phyloP scores from a whole-genome alignment of 2,113 vertebrate genomes.

The Xiphophorus hellerii region DNA sequence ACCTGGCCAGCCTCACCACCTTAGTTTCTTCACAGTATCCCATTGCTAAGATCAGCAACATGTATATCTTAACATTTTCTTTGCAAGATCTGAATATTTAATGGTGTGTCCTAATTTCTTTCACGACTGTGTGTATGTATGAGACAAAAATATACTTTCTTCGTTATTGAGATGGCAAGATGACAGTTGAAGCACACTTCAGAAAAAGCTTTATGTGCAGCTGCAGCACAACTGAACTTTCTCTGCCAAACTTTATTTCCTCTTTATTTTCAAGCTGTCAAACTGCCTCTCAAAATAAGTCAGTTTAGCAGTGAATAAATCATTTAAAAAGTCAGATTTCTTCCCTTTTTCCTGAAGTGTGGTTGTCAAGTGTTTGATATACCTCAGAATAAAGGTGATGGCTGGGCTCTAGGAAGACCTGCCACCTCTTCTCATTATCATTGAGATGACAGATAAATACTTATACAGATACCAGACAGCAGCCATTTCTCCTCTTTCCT shows the following conservation, averaged over 20 bases:
- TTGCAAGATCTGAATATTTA: background rate
- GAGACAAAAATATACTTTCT: background rate
- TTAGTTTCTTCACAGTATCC: background rate
- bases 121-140: background rate
- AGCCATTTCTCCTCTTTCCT: conserved; percentile 24
- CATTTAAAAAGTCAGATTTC: conserved; percentile 31
- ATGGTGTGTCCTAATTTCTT: background rate
- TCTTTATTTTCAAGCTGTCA: conserved; percentile 24
- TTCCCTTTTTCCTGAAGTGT: background rate
- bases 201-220: conserved; percentile 1
- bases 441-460: conserved; percentile 32
- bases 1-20: background rate
- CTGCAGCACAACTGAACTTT: conserved; percentile 7
- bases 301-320: conserved; percentile 16
- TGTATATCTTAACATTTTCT: background rate
- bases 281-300: conserved; percentile 19
- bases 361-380: conserved; percentile 23
- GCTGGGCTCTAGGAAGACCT: conserved; percentile 42
- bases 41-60: background rate
- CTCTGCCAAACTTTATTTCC: conserved; percentile 19
- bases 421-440: conserved; percentile 34
- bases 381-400: conserved; percentile 50
- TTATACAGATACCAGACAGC: conserved; percentile 18
- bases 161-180: background rate
- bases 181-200: background rate